Base-by-base conservation (phyloP, 2,113 vertebrate genomes). In the Sula dactylatra region DNA sequence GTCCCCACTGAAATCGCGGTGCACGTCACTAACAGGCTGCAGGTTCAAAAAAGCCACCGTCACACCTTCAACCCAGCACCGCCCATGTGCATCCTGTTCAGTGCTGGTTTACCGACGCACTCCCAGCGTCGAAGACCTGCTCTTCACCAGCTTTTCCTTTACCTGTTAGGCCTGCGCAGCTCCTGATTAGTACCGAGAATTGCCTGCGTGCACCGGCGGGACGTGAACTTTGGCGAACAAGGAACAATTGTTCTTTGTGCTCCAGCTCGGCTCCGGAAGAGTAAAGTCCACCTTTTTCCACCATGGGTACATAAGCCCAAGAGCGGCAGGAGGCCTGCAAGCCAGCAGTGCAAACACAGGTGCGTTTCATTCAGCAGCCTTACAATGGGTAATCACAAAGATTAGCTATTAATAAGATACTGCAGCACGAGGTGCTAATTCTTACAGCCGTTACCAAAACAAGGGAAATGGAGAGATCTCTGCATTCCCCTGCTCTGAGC, bases 401-500 rank as follows among this genome's bases (percentile, higher is more conserved):
- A 69, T 69, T 21, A 91, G 87, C 32, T 17, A 11, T 55, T 74
- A 15, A 16, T 32, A 38, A 90, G 61, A 32, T 2, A 64, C 32
- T 6, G 82, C 56, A 7, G 85, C 21, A 50, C 8, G 4, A 77
- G 76, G 90, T 34, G 87, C 58, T 59, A n/a, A 45, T 71, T 71
- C 84, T 52, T 8, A 29, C 36, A n/a, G 81, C 22, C 78, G 3
- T 14, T 6, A 29, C 59, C 50, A 10, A 31, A 29, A 3, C 31
- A 4, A 32, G 50, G 55, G 16, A 42, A 55, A 21, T 0, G 1
- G 11, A 62, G 71, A 36, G 52, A 11, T 11, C 7, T 34, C 52
- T 0, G 7, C 0, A 0, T 7, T 8, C 27, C 61, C 55, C 11
- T 1, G n/a, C 42, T 38, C 52, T 6, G 61, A 34, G 25, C 0